Conservation (phyloP, 2,888 invertebrate genomes). For the Parelbella ahira region DNA sequence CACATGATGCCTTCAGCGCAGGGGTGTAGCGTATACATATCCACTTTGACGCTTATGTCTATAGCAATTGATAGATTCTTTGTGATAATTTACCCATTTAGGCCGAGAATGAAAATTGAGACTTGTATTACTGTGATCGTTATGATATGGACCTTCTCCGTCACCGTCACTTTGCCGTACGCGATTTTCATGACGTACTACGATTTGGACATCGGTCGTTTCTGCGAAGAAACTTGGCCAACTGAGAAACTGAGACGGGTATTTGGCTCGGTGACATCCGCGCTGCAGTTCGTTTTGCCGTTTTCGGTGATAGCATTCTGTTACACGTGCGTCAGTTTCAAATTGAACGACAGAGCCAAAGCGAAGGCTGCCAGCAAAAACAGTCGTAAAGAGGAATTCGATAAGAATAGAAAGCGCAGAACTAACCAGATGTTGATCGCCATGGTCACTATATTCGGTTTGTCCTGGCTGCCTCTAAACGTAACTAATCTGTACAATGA, state of each 20-base stretch:
- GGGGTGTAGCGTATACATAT: conserved; percentile 94
- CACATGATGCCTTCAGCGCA: conserved; percentile 93
- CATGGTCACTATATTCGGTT: conserved; percentile 97
- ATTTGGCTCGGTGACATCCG: conserved; percentile 93
- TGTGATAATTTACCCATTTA: conserved; percentile 93
- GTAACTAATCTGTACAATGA: conserved; percentile 92
- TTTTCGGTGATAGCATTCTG: conserved; percentile 96
- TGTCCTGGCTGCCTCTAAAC: conserved; percentile 98
- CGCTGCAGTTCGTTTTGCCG: conserved; percentile 96
- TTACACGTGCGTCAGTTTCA: conserved; percentile 94
- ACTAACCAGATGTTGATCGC: conserved; percentile 98
- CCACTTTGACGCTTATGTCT: conserved; percentile 92
- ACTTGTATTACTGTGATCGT: conserved; percentile 88
- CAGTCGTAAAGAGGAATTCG: conserved; percentile 92
- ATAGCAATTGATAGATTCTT: conserved; percentile 96
- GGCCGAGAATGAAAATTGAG: conserved; percentile 88
- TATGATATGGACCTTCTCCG: conserved; percentile 90
- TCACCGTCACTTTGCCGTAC: conserved; percentile 92
- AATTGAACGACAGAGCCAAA: conserved; percentile 90
- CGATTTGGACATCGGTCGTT: conserved; percentile 70
- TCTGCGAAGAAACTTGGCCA: conserved; percentile 96
- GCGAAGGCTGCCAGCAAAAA: conserved; percentile 92
- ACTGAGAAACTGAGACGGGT: conserved; percentile 87
- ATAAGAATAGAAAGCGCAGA: conserved; percentile 92
- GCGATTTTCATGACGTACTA: conserved; percentile 89